Evolutionary conservation across 2,888 invertebrate genomes (phyloP).

Genomic region (Volucella inanis): DNA sequence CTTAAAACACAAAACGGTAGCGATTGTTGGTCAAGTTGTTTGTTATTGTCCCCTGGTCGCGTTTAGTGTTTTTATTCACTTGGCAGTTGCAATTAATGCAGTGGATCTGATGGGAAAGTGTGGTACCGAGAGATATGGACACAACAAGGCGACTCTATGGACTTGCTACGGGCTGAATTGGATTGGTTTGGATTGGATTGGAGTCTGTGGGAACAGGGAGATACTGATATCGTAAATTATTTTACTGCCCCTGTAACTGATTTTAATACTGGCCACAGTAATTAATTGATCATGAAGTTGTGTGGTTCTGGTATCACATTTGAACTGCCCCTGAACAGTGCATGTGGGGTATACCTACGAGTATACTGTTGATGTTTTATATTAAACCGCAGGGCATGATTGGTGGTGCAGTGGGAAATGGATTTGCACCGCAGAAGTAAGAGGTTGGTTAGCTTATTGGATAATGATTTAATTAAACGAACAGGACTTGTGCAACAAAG

Average conservation of each 20-base stretch:
- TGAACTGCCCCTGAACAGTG: not conserved
- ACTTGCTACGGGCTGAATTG: not conserved
- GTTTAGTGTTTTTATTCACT: constrained; percentile 45
- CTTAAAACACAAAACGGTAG: constrained; percentile 69
- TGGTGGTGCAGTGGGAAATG: not conserved
- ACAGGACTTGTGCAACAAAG: no score
- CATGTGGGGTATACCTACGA: no score
- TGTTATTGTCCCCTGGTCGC: constrained; percentile 62
- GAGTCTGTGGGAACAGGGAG: constrained; percentile 53
- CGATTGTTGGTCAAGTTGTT: constrained; percentile 71
- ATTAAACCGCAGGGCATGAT: not conserved
- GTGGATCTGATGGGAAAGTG: constrained; percentile 69
- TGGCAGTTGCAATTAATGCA: constrained; percentile 67
- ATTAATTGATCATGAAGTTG: constrained; percentile 72
- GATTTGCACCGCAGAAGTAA: not conserved
- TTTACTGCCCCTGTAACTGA: constrained; percentile 72
- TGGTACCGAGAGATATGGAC: constrained; percentile 48
- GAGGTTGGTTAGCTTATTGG: constrained; percentile 4
- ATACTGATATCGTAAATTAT: constrained; percentile 65
- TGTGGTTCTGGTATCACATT: constrained; percentile 37
- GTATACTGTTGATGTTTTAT: not conserved
- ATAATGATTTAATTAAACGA: not conserved
- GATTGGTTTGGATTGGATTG: not conserved
- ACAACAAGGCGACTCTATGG: constrained; percentile 12
- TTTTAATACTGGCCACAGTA: constrained; percentile 54